phyloP scores from a whole-genome alignment of 2,888 invertebrate species.

The Crioceris asparagi region DNA sequence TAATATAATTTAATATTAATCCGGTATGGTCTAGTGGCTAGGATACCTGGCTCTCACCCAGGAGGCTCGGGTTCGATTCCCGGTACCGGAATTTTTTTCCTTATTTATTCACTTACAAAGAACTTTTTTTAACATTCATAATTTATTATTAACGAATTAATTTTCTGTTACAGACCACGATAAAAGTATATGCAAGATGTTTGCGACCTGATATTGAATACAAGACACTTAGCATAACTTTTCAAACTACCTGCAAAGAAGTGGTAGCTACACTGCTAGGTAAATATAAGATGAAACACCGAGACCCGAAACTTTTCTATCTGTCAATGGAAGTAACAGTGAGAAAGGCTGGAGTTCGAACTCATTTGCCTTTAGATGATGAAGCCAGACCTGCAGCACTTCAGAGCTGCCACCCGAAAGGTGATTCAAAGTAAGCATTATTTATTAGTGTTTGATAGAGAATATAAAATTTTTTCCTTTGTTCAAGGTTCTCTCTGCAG shows the following conservation, averaged over 20 bases:
- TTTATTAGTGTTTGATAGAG: neutral
- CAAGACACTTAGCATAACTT: conserved; percentile 84
- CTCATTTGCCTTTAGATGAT: conserved; percentile 74
- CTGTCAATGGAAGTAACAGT: conserved; percentile 91
- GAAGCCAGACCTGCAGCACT: conserved; percentile 83
- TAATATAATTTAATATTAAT: too few relatives aligned
- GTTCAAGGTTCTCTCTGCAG: conserved; percentile 71
- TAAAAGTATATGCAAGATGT: conserved; percentile 84
- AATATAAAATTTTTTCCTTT: conserved; percentile 10
- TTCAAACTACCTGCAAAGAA: conserved; percentile 79
- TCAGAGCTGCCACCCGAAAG: conserved; percentile 88
- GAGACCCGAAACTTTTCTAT: conserved; percentile 87
- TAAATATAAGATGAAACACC: conserved; percentile 78
- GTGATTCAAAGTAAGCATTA: conserved; percentile 70
- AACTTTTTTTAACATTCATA: too few relatives aligned
- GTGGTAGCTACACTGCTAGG: conserved; percentile 74
- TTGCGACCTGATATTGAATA: conserved; percentile 90
- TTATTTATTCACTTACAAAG: too few relatives aligned
- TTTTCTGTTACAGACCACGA: conserved; percentile 63
- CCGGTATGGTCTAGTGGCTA: conserved; percentile 51
- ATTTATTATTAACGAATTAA: too few relatives aligned
- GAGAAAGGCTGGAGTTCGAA: conserved; percentile 69
- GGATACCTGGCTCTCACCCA: conserved; percentile 64
- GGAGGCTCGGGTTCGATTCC: conserved; percentile 67
- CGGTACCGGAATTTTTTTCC: conserved; percentile 48